Conservation (phyloP, 2,797 vertebrate species). For the Gila robusta region DNA sequence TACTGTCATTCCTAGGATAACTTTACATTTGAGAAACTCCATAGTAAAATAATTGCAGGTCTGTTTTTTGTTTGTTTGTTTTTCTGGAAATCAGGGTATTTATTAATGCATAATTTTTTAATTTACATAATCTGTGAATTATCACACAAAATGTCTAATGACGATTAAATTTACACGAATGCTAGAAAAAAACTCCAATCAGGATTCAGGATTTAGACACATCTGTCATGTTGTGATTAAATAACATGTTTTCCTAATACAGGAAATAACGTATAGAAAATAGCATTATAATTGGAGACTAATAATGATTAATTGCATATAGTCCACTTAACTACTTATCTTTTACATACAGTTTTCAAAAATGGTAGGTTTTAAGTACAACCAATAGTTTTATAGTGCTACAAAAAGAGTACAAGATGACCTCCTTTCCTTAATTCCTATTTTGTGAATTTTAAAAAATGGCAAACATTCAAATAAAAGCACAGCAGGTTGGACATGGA, state of each 20-base stretch:
- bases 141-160: not conserved
- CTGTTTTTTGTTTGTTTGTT: not conserved
- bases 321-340: not conserved
- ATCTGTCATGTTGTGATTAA: not conserved
- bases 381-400: not conserved
- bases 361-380: not conserved
- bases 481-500: conserved; percentile 84
- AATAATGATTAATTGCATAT: not conserved
- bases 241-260: not conserved
- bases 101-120: not conserved
- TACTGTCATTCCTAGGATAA: not conserved
- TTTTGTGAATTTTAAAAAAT: conserved; percentile 74
- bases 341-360: not conserved
- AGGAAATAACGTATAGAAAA: not conserved
- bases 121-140: not conserved
- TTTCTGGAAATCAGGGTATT: not conserved
- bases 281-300: not conserved
- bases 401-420: not conserved
- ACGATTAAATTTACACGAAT: not conserved
- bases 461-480: conserved; percentile 85
- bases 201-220: not conserved
- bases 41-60: not conserved
- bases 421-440: conserved; percentile 8
- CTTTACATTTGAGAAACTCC: not conserved
- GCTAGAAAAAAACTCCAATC: not conserved